Base-by-base conservation (phyloP, 2,113 vertebrate species). In the Mirounga angustirostris region DNA sequence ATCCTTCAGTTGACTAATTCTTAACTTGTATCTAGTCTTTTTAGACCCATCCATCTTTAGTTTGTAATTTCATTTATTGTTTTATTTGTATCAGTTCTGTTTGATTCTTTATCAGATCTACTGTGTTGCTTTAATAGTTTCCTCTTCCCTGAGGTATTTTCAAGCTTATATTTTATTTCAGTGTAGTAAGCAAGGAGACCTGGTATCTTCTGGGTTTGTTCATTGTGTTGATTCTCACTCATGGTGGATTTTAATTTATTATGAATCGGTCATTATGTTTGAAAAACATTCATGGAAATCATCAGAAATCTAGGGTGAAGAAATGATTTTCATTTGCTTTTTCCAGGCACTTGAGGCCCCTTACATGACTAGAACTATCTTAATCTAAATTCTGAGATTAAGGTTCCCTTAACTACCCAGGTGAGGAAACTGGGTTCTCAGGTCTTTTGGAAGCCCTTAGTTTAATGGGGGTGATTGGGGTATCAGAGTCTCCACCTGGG, bases 131-230 rank as follows among this genome's bases (percentile, higher is more conserved):
- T 95, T 91, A 84, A 40, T 63, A 65, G 36, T 69, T 78, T 67
- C 71, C 46, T 54, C 82, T 93, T 78, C 46, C 19, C 28, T 78
- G 58, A 84, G 21, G 19, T 69, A 85, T 90, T 95, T 84, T 91
- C 59, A 85, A 91, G n/a, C n/a, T 89, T 59, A 19, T 56, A 33
- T 65, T 84, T 84, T 67, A 91, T 67, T 95, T 85, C 59, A 78
- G 13, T 11, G 36, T 43, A 74, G 43, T 89, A 82, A 43, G 30
- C 71, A 85, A 19, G 12, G 81, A 74, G 21, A 16, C 16, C 21
- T 67, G 21, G 28, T 36, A 40, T 58, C 73, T 50, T 7, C 73
- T 28, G 26, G 43, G 9, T 76, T 76, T 46, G 73, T 74, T 46
- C 33, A 90, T 28, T 56, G 46, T 40, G 8, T 30, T 95, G 26